Percentiles rank a stretch among this genome's conserved stretches.
Conservation (phyloP, 2,888 invertebrate species). For the Keiferia lycopersicella region DNA sequence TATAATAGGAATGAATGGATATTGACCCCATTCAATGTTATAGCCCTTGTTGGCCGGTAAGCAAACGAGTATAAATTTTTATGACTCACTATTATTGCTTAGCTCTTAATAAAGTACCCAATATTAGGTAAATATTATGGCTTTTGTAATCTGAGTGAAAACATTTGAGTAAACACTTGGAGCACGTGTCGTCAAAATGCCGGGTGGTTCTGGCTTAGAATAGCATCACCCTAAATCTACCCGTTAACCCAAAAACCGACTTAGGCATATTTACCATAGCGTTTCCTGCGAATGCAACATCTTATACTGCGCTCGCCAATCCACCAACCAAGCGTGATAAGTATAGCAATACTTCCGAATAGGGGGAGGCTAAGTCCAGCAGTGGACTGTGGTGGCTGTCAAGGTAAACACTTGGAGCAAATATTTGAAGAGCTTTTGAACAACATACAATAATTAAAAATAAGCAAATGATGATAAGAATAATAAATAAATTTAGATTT, state of each 20-base stretch:
- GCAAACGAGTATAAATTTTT: constrained; percentile 11
- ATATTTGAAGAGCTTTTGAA: neutral
- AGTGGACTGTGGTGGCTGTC: too few species aligned
- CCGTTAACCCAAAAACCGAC: too few species aligned
- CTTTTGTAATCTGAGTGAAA: neutral
- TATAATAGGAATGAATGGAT: constrained; percentile 9
- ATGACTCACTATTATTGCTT: constrained; percentile 5
- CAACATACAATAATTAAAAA: neutral
- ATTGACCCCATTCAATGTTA: constrained; percentile 12
- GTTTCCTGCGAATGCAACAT: too few species aligned
- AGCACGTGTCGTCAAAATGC: too few species aligned
- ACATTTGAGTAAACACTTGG: neutral
- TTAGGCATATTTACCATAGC: too few species aligned
- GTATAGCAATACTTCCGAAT: too few species aligned
- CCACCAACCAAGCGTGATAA: too few species aligned
- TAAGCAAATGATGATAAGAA: neutral
- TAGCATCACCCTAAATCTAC: too few species aligned
- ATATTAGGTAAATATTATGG: neutral
- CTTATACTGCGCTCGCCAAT: too few species aligned
- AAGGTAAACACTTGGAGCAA: neutral
- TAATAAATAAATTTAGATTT: too few species aligned
- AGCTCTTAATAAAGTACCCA: neutral
- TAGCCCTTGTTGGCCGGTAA: constrained; percentile 8
- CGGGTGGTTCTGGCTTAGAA: too few species aligned
- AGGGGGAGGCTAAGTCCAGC: too few species aligned